Conservation (phyloP, 2,888 invertebrate genomes). For the Amorpha juglandis region DNA sequence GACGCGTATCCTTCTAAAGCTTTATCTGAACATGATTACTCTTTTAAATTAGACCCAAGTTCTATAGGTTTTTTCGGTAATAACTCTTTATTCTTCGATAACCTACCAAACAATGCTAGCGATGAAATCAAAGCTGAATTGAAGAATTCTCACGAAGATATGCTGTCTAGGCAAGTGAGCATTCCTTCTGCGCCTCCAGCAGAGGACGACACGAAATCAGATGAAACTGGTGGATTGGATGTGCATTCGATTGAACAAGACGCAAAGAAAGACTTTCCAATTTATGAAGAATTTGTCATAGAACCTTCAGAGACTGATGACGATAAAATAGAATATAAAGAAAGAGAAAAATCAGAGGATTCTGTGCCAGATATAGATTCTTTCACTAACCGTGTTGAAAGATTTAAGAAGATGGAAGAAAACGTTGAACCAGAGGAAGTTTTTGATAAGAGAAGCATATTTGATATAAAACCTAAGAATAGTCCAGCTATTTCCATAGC, state of each 20-base stretch:
- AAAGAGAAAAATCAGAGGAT: constrained; percentile 51
- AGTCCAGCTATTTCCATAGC: constrained; percentile 65
- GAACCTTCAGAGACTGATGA: constrained; percentile 74
- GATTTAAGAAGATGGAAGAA: constrained; percentile 64
- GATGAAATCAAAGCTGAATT: constrained; percentile 71
- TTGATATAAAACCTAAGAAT: constrained; percentile 41
- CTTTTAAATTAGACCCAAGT: constrained; percentile 51
- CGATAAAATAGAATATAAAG: constrained; percentile 66
- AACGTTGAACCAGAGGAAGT: constrained; percentile 39
- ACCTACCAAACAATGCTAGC: constrained; percentile 62
- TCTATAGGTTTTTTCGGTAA: constrained; percentile 56
- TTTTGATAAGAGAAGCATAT: neutral
- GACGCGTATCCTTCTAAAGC: constrained; percentile 9
- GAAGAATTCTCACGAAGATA: constrained; percentile 59
- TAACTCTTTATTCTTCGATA: constrained; percentile 59
- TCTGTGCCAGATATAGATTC: constrained; percentile 56
- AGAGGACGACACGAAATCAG: constrained; percentile 68
- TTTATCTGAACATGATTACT: constrained; percentile 47
- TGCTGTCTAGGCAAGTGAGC: constrained; percentile 42
- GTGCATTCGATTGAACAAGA: constrained; percentile 77
- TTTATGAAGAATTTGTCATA: constrained; percentile 70
- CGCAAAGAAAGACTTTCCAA: constrained; percentile 73
- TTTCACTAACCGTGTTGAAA: constrained; percentile 72
- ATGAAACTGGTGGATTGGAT: constrained; percentile 67
- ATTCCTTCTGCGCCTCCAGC: constrained; percentile 60